A percentile compares a stretch with the other conserved stretches of the same genome.
Evolutionary conservation across 2,888 invertebrate genomes (phyloP).

Genomic region (Callyntrura sp.): DNA sequence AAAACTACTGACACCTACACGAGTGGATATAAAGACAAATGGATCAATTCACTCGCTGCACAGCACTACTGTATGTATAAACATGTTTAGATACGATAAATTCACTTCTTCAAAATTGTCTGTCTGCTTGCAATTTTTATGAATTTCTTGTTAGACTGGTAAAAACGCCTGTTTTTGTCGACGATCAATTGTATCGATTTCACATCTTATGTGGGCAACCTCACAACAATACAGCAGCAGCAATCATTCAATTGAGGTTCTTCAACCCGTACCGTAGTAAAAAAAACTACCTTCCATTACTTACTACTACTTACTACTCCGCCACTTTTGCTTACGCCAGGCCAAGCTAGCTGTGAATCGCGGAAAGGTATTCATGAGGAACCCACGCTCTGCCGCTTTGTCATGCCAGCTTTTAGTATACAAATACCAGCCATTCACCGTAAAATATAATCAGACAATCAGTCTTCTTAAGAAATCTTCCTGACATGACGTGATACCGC

Average conservation of each 20-base stretch:
- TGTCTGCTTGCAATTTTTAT: slow-evolving; percentile 39
- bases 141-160: slow-evolving; percentile 53
- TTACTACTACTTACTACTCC: too few species aligned
- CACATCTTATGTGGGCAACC: slow-evolving; percentile 68
- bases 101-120: slow-evolving; percentile 36
- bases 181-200: slow-evolving; percentile 72
- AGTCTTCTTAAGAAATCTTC: slow-evolving; percentile 59
- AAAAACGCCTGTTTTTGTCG: slow-evolving; percentile 60
- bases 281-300: slow-evolving; percentile 51
- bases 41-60: not conserved
- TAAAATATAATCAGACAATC: slow-evolving; percentile 64
- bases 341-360: slow-evolving; percentile 5
- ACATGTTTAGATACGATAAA: slow-evolving; percentile 35
- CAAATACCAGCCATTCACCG: slow-evolving; percentile 46
- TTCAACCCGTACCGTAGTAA: slow-evolving; percentile 62
- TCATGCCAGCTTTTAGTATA: slow-evolving; percentile 37
- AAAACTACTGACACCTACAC: slow-evolving; percentile 2
- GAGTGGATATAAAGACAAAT: too few species aligned
- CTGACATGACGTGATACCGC: slow-evolving; percentile 60
- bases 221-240: slow-evolving; percentile 46
- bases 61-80: not conserved
- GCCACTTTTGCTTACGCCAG: not conserved
- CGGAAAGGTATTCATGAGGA: slow-evolving; percentile 5
- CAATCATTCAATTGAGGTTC: slow-evolving; percentile 73
- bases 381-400: slow-evolving; percentile 52